phyloP scores from a whole-genome alignment of 2,888 invertebrate genomes.

The Lasioglossum villosulum region DNA sequence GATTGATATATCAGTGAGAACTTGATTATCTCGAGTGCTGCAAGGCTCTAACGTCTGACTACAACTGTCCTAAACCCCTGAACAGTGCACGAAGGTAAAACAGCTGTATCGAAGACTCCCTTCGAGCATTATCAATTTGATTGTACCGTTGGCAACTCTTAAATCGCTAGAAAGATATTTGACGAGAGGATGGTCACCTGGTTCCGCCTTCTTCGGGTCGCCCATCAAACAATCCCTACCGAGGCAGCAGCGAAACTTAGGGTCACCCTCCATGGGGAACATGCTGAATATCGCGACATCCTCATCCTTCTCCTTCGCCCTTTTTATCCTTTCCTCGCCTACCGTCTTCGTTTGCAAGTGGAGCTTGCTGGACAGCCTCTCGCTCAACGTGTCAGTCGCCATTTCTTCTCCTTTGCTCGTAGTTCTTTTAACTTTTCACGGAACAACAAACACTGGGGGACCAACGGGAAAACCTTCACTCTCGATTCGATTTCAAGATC shows the following conservation, averaged over 20 bases:
- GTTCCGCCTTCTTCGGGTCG: slow-evolving; percentile 90
- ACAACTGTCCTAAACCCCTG: background rate
- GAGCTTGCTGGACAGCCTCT: slow-evolving; percentile 89
- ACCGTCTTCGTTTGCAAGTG: slow-evolving; percentile 91
- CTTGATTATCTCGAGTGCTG: background rate
- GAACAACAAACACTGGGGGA: slow-evolving; percentile 24
- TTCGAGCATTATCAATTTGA: background rate
- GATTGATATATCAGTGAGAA: background rate
- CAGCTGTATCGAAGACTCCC: background rate
- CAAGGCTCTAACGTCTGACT: background rate
- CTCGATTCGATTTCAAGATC: slow-evolving; percentile 11
- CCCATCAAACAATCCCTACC: slow-evolving; percentile 91
- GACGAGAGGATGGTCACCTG: slow-evolving; percentile 87
- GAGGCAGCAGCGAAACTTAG: slow-evolving; percentile 91
- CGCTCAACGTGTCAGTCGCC: slow-evolving; percentile 92
- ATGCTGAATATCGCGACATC: slow-evolving; percentile 95
- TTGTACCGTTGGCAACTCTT: background rate
- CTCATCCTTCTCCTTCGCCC: slow-evolving; percentile 93
- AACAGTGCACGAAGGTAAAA: background rate
- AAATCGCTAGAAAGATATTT: background rate
- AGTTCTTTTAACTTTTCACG: slow-evolving; percentile 3
- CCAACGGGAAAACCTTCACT: slow-evolving; percentile 3
- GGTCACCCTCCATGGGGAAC: slow-evolving; percentile 92
- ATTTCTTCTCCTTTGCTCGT: slow-evolving; percentile 81
- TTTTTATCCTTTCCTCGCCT: slow-evolving; percentile 92